Base-by-base conservation (phyloP, 2,888 invertebrate species). In the Teleogryllus oceanicus region DNA sequence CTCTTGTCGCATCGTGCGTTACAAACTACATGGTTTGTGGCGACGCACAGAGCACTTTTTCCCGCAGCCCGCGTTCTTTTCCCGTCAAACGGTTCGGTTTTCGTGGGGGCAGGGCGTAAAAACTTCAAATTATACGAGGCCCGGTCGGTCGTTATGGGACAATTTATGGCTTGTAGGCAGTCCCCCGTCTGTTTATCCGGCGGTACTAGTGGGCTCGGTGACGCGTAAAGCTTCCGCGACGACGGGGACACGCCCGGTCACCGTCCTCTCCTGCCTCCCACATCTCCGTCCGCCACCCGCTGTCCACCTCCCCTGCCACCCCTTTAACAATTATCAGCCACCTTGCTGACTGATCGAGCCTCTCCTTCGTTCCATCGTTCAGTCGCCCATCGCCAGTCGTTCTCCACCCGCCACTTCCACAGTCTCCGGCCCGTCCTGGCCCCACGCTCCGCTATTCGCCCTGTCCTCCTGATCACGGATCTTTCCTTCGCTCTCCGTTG, bases 171-270 rank as follows among this genome's bases (percentile, higher is more conserved):
- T 62, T 62, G 62, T 62, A 62, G 62, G 62, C 16, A 62, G 62
- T 13, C 62, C 37, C 62, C 62, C n/a, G 62, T 62, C 62, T 62
- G 62, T 62, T 62, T 62, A 62, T 62, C 62, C 62, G n/a, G 16
- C 62, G 62, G 62, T 62, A 62, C 62, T 62, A 62, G 62, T 62
- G 62, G 62, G 16, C 62, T 62, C 62, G 62, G 62, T 62, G 62
- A 62, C 62, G 62, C 62, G 62, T 62, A 62, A 62, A 62, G 62
- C 62, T 62, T 62, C 62, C 62, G 13, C 62, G 62, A 62, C 37
- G 37, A 37, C 37, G 62, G 62, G 16, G 62, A 62, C 62, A n/a
- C 62, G 62, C 37, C 37, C 37, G 37, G 37, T 37, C 37, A 1
- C 37, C 37, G 37, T 37, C 37, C 37, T 8, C 37, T 8, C 37